phyloP scores from a whole-genome alignment of 2,888 invertebrate species.

The Bhutanitis thaidina region DNA sequence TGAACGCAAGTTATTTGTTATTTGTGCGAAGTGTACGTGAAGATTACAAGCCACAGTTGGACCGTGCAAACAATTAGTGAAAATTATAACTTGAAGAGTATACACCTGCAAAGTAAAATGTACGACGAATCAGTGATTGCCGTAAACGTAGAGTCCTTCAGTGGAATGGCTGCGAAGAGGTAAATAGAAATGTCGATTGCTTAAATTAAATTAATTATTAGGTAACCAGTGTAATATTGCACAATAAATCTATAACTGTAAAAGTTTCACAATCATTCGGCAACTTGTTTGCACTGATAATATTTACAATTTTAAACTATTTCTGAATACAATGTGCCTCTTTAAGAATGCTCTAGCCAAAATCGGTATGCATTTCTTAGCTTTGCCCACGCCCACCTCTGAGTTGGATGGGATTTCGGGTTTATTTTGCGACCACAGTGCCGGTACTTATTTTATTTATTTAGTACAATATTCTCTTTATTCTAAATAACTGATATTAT shows the following conservation, averaged over 20 bases:
- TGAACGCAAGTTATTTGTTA: conserved; percentile 24
- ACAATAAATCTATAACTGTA: background rate
- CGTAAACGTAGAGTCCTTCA: conserved; percentile 69
- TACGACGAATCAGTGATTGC: conserved; percentile 69
- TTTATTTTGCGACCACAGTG: too few relatives aligned
- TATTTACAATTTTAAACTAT: background rate
- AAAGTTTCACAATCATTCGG: too few relatives aligned
- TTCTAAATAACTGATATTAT: too few relatives aligned
- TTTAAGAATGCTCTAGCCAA: too few relatives aligned
- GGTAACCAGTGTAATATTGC: conserved; percentile 10
- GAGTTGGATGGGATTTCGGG: too few relatives aligned
- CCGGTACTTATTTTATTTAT: too few relatives aligned
- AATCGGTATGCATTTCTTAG: too few relatives aligned
- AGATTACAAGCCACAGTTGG: conserved; percentile 40
- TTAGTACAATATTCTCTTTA: too few relatives aligned
- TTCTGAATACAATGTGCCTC: too few relatives aligned
- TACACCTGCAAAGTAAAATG: conserved; percentile 57
- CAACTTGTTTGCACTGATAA: background rate
- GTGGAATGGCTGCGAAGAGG: conserved; percentile 72
- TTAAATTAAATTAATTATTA: background rate
- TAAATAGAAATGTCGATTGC: conserved; percentile 36
- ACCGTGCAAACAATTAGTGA: conserved; percentile 53
- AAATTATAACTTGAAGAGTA: conserved; percentile 51
- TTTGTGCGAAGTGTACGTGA: conserved; percentile 47
- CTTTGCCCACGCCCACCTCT: too few relatives aligned